These are phyloP conservation scores for Cyprinodon diabolis DNA, from an alignment of 2,797 vertebrate species.

Conservation along the genomic window DNA sequence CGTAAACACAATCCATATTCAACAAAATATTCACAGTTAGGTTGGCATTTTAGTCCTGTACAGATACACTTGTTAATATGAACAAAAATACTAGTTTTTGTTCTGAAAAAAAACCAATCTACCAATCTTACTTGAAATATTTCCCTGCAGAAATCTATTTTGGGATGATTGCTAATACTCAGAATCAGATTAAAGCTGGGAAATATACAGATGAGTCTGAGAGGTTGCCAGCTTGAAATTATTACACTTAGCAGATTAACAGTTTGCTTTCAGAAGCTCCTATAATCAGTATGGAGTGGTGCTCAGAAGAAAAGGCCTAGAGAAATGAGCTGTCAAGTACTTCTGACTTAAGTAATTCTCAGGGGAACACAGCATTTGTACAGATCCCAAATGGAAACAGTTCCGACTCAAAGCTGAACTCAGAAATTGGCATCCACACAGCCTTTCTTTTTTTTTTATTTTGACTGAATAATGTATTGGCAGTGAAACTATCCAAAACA, in stretches of 20 bases:
- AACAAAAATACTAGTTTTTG: neutral
- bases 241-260: slow-evolving; percentile 1
- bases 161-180: neutral
- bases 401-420: neutral
- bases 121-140: neutral
- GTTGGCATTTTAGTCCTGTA: neutral
- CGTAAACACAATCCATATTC: neutral
- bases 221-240: slow-evolving; percentile 1
- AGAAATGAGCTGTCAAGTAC: slow-evolving; percentile 5
- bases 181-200: slow-evolving; percentile 1
- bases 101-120: neutral
- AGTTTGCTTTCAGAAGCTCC: slow-evolving; percentile 7
- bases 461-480: neutral
- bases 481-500: neutral
- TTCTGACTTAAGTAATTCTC: neutral
- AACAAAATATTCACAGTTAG: neutral
- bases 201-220: slow-evolving; percentile 8
- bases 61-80: neutral
- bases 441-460: neutral
- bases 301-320: neutral
- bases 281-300: slow-evolving; percentile 11
- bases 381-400: slow-evolving; percentile 2
- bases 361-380: neutral
- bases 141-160: neutral
- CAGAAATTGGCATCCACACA: neutral